Evolutionary conservation across 2,797 vertebrate genomes (phyloP).

Genomic region (Brachyalestes nurse): DNA sequence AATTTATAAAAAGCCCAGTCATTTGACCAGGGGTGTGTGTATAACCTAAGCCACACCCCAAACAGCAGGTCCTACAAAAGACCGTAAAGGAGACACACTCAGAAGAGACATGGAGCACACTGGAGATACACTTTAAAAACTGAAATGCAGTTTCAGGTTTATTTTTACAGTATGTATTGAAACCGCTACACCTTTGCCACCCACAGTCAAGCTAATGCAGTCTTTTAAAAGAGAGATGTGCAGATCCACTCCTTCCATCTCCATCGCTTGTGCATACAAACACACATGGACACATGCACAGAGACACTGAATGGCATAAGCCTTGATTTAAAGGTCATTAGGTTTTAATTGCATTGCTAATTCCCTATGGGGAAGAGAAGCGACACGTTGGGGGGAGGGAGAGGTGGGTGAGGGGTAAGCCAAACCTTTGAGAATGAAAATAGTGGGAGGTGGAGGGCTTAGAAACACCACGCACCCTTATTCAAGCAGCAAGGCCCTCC

Average conservation of each 20-base stretch:
- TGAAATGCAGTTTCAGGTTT: no score
- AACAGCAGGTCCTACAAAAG: no score
- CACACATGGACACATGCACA: constrained; percentile 22
- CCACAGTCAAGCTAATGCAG: constrained; percentile 4
- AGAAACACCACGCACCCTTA: constrained; percentile 62
- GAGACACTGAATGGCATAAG: constrained; percentile 36
- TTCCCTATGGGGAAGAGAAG: constrained; percentile 65
- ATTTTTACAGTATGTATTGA: no score
- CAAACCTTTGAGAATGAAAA: constrained; percentile 28
- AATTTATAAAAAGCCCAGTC: no score
- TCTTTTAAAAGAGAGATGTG: constrained; percentile 18
- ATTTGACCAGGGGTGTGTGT: no score
- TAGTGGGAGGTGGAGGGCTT: background rate
- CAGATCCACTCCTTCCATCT: constrained; percentile 3
- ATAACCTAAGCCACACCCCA: no score
- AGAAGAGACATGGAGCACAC: no score
- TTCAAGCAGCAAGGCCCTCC: constrained; percentile 70
- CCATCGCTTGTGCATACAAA: constrained; percentile 37
- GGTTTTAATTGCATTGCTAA: constrained; percentile 73
- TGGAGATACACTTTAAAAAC: no score
- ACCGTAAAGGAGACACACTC: no score
- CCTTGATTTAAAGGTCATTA: constrained; percentile 74
- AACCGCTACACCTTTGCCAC: background rate
- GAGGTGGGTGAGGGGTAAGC: constrained; percentile 18
- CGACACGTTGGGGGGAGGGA: constrained; percentile 50